phyloP scores from a whole-genome alignment of 23 tunicate genomes.

The Trididemnum clinides region DNA sequence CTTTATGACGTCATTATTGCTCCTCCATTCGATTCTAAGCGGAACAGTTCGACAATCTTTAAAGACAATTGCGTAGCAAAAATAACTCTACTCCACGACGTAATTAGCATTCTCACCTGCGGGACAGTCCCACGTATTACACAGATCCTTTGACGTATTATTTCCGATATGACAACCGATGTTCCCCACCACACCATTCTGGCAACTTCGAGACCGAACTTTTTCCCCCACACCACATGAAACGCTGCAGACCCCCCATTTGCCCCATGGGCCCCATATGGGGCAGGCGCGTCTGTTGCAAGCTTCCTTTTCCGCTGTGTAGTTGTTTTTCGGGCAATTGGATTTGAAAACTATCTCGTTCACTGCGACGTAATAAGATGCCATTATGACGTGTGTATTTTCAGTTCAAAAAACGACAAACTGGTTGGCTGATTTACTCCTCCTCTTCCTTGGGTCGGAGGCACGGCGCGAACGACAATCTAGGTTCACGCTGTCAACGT shows the following conservation, averaged over 20 bases:
- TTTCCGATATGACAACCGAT: conserved; percentile 39
- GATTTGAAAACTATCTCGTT: conserved; percentile 13
- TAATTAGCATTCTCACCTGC: conserved; percentile 25
- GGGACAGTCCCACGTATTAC: conserved; percentile 66
- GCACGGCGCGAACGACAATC: too few relatives aligned
- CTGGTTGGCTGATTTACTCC: too few relatives aligned
- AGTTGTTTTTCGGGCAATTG: not conserved
- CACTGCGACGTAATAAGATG: conserved; percentile 9
- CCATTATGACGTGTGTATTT: too few relatives aligned
- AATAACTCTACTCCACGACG: not conserved
- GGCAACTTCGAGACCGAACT: conserved; percentile 44
- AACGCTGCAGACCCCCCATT: conserved; percentile 73
- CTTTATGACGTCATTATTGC: not conserved
- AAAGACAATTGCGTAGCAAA: not conserved
- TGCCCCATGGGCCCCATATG: conserved; percentile 56
- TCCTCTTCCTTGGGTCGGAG: too few relatives aligned
- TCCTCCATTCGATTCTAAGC: not conserved
- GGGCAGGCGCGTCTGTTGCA: conserved; percentile 46
- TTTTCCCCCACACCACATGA: conserved; percentile 66
- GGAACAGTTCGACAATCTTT: not conserved
- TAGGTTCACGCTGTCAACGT: not conserved
- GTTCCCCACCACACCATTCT: conserved; percentile 43
- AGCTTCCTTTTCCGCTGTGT: not conserved
- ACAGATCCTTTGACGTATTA: not conserved
- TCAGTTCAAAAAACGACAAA: too few relatives aligned